Evolutionary conservation across 2,797 vertebrate genomes (phyloP), one percentile per base, ranked within the genome.

Genomic region (Sciaenops ocellatus): DNA sequence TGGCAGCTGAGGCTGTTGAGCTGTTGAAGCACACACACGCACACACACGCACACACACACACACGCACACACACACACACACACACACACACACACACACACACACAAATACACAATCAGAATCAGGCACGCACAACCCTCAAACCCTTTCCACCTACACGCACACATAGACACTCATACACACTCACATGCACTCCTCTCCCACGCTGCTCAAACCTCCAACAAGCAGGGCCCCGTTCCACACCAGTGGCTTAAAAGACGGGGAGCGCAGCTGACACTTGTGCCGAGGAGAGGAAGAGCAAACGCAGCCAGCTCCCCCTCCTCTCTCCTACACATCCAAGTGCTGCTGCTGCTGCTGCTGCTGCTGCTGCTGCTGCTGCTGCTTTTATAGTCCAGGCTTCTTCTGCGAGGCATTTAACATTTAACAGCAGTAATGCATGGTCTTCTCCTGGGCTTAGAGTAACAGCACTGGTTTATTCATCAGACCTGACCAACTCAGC

Each of bases 381-480:
- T 80, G 83, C 87, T 92, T 93, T 93, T 88, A 89, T 85, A 87
- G 74, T 83, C 77, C 72, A 18, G 63, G 64, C 81, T 86, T 78
- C 80, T 87, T 89, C 86, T 89, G 80, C 71, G 79, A 85, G 82
- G 78, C 84, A 88, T 91, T 95, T 93, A 94, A 94, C 93, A 93
- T 95, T 94, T 94, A 87, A 92, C 92, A 90, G 80, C 86, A 78
- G 92, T 92, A 94, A 94, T 93, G 94, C 90, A 88, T 57, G 82
- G 79, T 44, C 78, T 82, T 83, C 86, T 90, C 77, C 78, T 82
- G 69, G 69, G 85, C 72, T 65, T 48, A 47, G 81, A 91, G 89
- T 90, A 87, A 79, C 79, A 73, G 76, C 87, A 77, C 87, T 94
- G 85, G 92, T 90, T 95, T 92, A 93, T 94, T 94, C 85, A 94